Conservation (phyloP, 2,113 vertebrate species). For the Lagopus muta region DNA sequence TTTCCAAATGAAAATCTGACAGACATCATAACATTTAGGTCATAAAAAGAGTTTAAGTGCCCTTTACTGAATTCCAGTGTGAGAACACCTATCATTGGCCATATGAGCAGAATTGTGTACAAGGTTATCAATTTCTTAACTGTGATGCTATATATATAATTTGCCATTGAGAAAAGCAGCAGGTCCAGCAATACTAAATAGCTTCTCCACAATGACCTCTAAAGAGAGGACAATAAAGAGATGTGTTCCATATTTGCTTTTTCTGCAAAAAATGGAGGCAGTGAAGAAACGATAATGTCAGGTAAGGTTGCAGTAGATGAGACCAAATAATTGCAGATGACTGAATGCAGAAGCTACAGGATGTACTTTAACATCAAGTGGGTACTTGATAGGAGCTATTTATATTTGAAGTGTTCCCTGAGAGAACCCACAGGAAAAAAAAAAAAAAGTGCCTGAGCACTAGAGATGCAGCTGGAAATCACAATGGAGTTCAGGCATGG, state of each 20-base stretch:
- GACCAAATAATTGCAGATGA: conserved; percentile 43
- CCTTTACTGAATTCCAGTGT: neutral
- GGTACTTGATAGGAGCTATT: conserved; percentile 64
- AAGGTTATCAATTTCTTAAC: neutral
- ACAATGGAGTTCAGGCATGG: neutral
- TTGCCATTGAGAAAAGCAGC: neutral
- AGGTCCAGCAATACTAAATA: neutral
- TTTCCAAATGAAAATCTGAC: neutral
- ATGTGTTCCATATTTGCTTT: neutral
- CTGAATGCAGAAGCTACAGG: conserved; percentile 57
- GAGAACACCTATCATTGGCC: neutral
- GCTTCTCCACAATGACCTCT: neutral
- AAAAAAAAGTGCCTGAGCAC: neutral
- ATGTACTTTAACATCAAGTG: conserved; percentile 62
- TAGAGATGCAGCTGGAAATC: conserved; percentile 38
- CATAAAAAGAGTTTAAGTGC: neutral
- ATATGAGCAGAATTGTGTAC: accelerated
- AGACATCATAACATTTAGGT: neutral
- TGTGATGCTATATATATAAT: neutral
- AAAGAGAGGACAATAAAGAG: neutral
- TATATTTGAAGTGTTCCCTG: conserved; percentile 41
- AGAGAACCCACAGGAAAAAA: conserved; percentile 12
- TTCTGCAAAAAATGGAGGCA: neutral
- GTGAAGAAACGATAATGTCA: conserved; percentile 22
- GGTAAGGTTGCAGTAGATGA: conserved; percentile 35